These are phyloP conservation scores for Lasioglossum zephyrum DNA, from an alignment of 2,888 invertebrate genomes.

Conservation along the genomic window DNA sequence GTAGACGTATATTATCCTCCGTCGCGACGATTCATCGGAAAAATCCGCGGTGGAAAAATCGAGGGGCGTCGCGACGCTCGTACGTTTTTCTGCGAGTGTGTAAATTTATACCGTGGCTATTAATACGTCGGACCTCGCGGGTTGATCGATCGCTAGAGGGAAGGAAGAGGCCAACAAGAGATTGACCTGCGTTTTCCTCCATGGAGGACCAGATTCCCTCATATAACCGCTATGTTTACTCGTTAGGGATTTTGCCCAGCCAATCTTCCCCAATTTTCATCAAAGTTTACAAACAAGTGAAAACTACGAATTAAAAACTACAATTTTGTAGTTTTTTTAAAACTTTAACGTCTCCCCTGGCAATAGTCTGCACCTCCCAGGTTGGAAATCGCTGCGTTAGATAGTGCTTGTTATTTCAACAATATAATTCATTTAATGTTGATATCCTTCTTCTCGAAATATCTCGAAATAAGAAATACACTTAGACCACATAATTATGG, in stretches of 20 bases:
- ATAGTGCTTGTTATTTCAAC: too few species aligned
- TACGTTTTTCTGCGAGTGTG: conserved; percentile 47
- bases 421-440: too few species aligned
- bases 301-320: too few species aligned
- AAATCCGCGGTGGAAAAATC: background rate
- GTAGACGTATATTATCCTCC: background rate
- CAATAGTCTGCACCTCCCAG: too few species aligned
- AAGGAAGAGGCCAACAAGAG: conserved; percentile 63
- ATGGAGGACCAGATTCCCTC: conserved; percentile 33
- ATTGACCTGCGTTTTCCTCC: conserved; percentile 73
- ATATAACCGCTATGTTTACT: conserved; percentile 52
- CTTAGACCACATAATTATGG: too few species aligned
- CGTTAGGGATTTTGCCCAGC: background rate
- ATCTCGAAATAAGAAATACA: too few species aligned
- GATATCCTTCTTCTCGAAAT: too few species aligned
- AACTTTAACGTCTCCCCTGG: too few species aligned
- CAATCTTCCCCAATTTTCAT: background rate
- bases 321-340: too few species aligned
- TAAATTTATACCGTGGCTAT: conserved; percentile 68
- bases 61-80: conserved; percentile 42
- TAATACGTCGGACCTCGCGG: conserved; percentile 63
- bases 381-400: too few species aligned
- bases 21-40: conserved; percentile 11
- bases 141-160: conserved; percentile 68
- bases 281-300: too few species aligned